These are phyloP conservation scores for Nasonovia ribisnigri DNA, from an alignment of 2,888 invertebrate genomes.

Conservation along the genomic window DNA sequence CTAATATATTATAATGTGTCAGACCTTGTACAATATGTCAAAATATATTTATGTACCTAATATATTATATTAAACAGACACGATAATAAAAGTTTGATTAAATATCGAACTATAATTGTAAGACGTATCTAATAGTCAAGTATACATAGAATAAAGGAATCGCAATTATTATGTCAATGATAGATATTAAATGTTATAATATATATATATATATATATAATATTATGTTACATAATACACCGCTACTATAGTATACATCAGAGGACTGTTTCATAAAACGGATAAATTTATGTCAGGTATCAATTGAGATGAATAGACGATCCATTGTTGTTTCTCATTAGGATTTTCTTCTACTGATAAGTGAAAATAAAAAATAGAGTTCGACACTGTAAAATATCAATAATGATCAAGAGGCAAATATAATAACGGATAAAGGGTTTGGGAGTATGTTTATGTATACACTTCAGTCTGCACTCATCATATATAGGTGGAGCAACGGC, in stretches of 20 bases:
- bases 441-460: neutral
- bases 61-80: neutral
- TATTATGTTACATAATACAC: neutral
- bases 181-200: neutral
- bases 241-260: neutral
- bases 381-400: neutral
- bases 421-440: neutral
- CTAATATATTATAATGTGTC: neutral
- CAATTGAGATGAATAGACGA: neutral
- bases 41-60: neutral
- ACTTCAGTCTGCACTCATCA: neutral
- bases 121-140: neutral
- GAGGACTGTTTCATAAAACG: neutral
- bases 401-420: constrained; percentile 10
- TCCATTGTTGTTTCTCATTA: constrained; percentile 19
- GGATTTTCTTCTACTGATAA: neutral
- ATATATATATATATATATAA: no score
- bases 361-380: neutral
- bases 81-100: neutral
- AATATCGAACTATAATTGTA: neutral
- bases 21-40: neutral
- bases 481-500: neutral
- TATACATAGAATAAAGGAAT: neutral
- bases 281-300: constrained; percentile 22
- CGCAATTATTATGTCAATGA: neutral